Base-by-base conservation (phyloP, 2,797 vertebrate genomes). In the Oreochromis grahami region DNA sequence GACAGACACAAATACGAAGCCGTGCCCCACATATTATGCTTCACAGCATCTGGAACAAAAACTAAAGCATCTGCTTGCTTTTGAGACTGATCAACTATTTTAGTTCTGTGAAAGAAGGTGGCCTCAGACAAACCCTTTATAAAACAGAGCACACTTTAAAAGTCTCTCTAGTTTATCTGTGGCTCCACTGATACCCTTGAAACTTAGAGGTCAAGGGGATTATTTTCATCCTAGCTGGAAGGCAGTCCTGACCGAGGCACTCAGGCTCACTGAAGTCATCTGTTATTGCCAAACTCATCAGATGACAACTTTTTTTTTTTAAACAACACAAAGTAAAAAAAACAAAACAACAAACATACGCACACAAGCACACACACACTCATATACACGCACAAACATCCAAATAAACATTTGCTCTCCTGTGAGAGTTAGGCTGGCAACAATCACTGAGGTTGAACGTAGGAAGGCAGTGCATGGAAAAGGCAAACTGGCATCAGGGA, bases 381-480 rank as follows among this genome's bases (percentile, higher is more conserved):
- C 78, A 48, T 26, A 60, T 32, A 70, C 50, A 52, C 38, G 70
- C 83, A 60, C 45, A 68, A 41, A 45, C 80, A 88, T 32, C 68
- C 81, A 87, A 84, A 92, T 51, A 89, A 89, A 90, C 63, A 55
- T 90, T 81, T 89, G 68, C 88, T 90, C 92, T 88, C 89, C 15
- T 8, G 81, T 65, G 76, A 93, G 91, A 94, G 91, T 88, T 88
- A 92, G 95, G 92, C 94, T 94, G 93, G 92, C 84, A 83, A 89
- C 52, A 82, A 93, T 93, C 88, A 83, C 93, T 91, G 94, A 95
- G 93, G 88, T 93, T 85, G 85, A 88, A 91, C 82, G 85, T 88
- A 93, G 84, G 84, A 92, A 95, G 91, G 93, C 93, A 96, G 94
- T 94, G 90, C 88, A 94, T 86, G 92, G 87, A 83, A 93, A 95